These are phyloP conservation scores for Eospalax fontanierii DNA, from an alignment of 2,797 vertebrate genomes.

Conservation along the genomic window DNA sequence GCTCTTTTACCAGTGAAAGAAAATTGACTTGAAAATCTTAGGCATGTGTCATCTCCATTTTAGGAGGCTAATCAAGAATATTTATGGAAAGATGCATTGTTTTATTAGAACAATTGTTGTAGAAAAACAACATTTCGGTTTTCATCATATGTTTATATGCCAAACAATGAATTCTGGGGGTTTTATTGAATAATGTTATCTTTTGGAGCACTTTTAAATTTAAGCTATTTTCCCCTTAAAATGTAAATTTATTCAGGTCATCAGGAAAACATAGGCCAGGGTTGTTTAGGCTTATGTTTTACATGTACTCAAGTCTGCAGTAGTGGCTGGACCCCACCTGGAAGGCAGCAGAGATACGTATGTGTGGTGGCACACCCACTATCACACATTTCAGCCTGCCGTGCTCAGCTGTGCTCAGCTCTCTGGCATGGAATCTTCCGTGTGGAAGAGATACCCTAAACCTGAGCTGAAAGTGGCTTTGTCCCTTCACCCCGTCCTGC, in stretches of 20 bases:
- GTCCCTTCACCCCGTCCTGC: background rate
- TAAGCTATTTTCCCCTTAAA: conserved; percentile 23
- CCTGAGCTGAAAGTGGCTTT: background rate
- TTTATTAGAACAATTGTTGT: background rate
- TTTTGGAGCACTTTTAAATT: conserved; percentile 27
- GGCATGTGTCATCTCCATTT: background rate
- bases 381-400: background rate
- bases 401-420: background rate
- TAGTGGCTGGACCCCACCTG: background rate
- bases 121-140: background rate
- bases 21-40: conserved; percentile 8
- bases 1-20: conserved; percentile 18
- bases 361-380: no score
- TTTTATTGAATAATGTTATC: background rate
- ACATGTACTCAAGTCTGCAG: background rate
- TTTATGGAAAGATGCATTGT: background rate
- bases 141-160: background rate
- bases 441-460: background rate
- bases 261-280: background rate
- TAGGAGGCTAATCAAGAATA: conserved; percentile 16
- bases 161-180: background rate
- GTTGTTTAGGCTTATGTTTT: background rate
- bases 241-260: background rate
- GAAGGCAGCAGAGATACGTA: background rate
- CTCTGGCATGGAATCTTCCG: background rate